Evolutionary conservation across 2,888 invertebrate species (phyloP), one percentile per base, ranked within the genome.

Genomic region (Hydriomena furcata): DNA sequence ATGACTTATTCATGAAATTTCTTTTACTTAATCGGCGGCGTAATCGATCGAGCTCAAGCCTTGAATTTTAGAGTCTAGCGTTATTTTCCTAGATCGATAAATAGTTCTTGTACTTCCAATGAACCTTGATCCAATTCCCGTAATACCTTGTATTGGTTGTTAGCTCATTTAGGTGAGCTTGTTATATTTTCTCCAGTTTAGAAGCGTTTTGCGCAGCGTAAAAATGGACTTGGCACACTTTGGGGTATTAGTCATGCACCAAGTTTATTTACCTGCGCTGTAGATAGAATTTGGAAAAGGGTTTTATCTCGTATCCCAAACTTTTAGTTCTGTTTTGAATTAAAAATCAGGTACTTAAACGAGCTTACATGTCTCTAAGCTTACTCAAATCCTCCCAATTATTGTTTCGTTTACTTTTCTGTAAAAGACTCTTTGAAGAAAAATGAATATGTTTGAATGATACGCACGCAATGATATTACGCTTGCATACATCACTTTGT

Each of bases 171-270:
- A 47, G 28, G 37, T 42, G 41, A 31, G 35, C 31, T 41, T 7
- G 12, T 42, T 12, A 31, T 42, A 23, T 50, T 43, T 50, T 53
- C 30, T 25, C 48, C 36, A 40, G 49, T 45, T 40, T 46, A 17
- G 27, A 41, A 36, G 45, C 38, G 44, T 53, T 50, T 51, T 47
- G 42, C 38, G 42, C 61, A 55, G 60, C 61, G 71, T 66, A 68
- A 63, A 62, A 63, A 63, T 68, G 69, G 65, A 63, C 71, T 73
- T 73, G 74, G 74, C 74, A 73, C 71, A 63, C 50, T 60, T 66
- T 42, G 24, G n/a, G 5, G 28, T 44, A 42, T 70, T 65, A 64
- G 63, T 71, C 66, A 73, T 56, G 60, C 60, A 24, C 58, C 62
- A 58, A 57, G 57, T 52, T 53, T 57, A 41, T 59, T 54, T 57